Percentiles rank a stretch among this genome's conserved stretches.
Conservation (phyloP, 1,140 invertebrate genomes). For the Reticulitermes speratus region DNA sequence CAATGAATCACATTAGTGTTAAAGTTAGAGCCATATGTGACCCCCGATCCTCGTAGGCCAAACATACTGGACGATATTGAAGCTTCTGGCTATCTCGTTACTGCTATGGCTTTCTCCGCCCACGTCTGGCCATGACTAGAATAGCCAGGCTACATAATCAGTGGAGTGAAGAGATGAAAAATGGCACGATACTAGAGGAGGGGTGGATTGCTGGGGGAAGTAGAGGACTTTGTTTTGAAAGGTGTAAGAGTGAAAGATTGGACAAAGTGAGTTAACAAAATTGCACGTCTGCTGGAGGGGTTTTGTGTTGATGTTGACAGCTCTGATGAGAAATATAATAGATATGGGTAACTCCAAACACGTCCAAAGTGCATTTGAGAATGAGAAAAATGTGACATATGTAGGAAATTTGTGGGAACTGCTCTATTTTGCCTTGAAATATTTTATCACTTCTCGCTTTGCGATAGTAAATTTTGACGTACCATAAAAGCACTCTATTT, state of each 20-base stretch:
- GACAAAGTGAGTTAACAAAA: neutral
- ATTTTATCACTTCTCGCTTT: no score
- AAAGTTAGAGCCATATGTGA: no score
- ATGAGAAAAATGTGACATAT: no score
- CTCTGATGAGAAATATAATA: neutral
- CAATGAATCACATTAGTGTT: no score
- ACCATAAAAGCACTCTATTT: no score
- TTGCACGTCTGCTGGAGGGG: neutral
- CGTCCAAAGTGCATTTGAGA: neutral
- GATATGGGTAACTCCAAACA: neutral
- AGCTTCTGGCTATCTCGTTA: neutral
- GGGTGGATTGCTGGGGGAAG: neutral
- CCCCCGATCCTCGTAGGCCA: no score
- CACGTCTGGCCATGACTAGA: neutral
- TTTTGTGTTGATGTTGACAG: neutral
- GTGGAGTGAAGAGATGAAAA: neutral
- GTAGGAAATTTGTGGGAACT: no score
- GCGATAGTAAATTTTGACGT: no score
- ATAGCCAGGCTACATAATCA: neutral
- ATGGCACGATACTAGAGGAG: no score
- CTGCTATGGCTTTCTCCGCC: neutral
- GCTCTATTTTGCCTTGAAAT: no score
- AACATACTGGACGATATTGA: neutral
- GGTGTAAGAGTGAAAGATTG: neutral
- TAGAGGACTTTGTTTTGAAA: neutral